Conservation (phyloP, 2,888 invertebrate genomes). For the Melipona bicolor region DNA sequence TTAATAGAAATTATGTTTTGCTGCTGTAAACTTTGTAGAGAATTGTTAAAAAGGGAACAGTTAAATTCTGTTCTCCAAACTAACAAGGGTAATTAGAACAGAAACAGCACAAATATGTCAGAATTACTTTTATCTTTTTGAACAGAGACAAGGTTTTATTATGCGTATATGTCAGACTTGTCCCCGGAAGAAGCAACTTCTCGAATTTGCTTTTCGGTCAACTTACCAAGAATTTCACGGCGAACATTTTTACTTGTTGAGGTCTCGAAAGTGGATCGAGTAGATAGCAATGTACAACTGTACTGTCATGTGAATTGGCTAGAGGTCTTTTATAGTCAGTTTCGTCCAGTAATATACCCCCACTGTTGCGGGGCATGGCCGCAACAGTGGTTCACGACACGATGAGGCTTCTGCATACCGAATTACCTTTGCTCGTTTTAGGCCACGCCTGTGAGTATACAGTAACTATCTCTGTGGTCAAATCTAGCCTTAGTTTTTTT, state of each 20-base stretch:
- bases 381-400: conserved; percentile 44
- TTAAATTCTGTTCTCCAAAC: background rate
- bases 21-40: no score
- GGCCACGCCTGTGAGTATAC: conserved; percentile 65
- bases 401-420: conserved; percentile 68
- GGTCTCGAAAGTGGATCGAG: conserved; percentile 61
- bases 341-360: conserved; percentile 59
- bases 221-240: conserved; percentile 79
- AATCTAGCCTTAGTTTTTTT: conserved; percentile 20
- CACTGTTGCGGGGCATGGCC: conserved; percentile 44
- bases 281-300: conserved; percentile 74
- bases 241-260: conserved; percentile 75
- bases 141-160: no score
- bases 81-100: background rate
- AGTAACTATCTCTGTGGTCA: background rate
- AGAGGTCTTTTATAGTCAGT: conserved; percentile 77
- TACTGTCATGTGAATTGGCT: conserved; percentile 67
- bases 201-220: background rate
- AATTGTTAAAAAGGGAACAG: background rate
- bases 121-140: no score
- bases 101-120: background rate
- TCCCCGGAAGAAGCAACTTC: background rate
- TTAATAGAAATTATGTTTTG: no score
- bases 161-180: background rate
- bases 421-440: conserved; percentile 68